A percentile compares a stretch with the other conserved stretches of the same genome.
phyloP scores from a whole-genome alignment of 2,888 invertebrate genomes.

The Nomada fabriciana region DNA sequence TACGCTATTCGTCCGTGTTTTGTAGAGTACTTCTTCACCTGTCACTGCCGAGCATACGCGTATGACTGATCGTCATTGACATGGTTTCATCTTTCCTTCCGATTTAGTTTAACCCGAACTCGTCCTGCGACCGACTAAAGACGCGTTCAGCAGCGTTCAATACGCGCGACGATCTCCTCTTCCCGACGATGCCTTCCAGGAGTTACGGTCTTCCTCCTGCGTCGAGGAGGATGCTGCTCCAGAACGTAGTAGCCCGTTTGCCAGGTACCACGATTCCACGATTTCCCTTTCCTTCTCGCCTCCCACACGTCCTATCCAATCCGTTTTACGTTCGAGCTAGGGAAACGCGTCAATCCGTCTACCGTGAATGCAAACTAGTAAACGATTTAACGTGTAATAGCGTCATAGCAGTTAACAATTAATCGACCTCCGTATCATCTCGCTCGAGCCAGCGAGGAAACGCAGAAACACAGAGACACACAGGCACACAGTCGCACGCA shows the following conservation, averaged over 20 bases:
- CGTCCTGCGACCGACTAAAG: slow-evolving; percentile 21
- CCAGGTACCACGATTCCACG: background rate
- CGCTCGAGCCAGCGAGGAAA: slow-evolving; percentile 48
- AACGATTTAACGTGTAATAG: slow-evolving; percentile 60
- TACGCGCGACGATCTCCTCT: slow-evolving; percentile 20
- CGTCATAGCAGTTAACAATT: slow-evolving; percentile 57
- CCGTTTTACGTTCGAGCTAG: slow-evolving; percentile 31
- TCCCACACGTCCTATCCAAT: background rate
- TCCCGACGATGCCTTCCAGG: slow-evolving; percentile 23
- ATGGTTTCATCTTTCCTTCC: slow-evolving; percentile 1
- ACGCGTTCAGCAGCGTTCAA: background rate
- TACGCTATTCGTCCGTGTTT: slow-evolving; percentile 57
- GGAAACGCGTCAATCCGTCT: slow-evolving; percentile 72
- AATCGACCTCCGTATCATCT: slow-evolving; percentile 69
- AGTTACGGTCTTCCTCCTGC: background rate
- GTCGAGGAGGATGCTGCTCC: background rate
- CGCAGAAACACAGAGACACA: slow-evolving; percentile 9
- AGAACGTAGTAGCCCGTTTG: background rate
- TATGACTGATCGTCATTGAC: slow-evolving; percentile 12
- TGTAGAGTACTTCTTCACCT: slow-evolving; percentile 38
- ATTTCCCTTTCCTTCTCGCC: background rate
- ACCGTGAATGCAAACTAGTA: slow-evolving; percentile 64
- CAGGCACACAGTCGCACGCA: slow-evolving; percentile 5
- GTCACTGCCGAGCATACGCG: slow-evolving; percentile 18
- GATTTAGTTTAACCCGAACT: slow-evolving; percentile 6